Percentiles rank a stretch among this genome's conserved stretches.
These are phyloP conservation scores for Drosophila falleni DNA, from an alignment of 2,888 invertebrate genomes.

Conservation along the genomic window DNA sequence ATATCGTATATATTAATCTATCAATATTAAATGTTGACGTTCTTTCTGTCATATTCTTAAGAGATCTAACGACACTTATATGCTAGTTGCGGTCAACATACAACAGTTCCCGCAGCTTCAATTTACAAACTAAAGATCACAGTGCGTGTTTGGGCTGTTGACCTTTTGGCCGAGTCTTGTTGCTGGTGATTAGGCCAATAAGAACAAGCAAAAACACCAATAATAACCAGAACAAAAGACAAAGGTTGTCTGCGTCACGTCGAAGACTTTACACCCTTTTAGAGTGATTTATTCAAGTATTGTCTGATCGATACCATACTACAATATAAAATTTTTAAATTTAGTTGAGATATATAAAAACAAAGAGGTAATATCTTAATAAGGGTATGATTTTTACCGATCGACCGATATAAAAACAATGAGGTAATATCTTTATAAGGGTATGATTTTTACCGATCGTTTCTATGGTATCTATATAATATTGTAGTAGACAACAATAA, in stretches of 20 bases:
- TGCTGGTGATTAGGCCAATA: slow-evolving; percentile 24
- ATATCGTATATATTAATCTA: no score
- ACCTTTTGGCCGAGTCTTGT: slow-evolving; percentile 46
- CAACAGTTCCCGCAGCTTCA: background rate
- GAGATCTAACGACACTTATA: slow-evolving; percentile 1
- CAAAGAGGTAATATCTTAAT: no score
- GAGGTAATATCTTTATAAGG: no score
- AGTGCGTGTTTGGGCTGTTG: slow-evolving; percentile 49
- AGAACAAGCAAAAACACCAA: background rate
- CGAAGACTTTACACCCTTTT: background rate
- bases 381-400: no score
- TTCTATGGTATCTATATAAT: no score
- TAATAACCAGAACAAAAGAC: background rate
- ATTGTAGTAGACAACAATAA: no score
- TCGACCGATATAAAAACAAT: no score
- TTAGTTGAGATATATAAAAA: background rate
- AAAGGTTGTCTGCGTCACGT: background rate
- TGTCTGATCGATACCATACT: background rate
- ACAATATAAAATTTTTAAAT: background rate
- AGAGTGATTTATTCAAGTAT: background rate
- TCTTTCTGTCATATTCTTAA: background rate
- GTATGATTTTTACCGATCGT: no score
- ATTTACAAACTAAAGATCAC: background rate
- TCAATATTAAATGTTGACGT: no score
- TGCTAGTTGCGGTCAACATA: background rate